Conservation (phyloP, 2,888 invertebrate genomes). For the Hartigia nigra region DNA sequence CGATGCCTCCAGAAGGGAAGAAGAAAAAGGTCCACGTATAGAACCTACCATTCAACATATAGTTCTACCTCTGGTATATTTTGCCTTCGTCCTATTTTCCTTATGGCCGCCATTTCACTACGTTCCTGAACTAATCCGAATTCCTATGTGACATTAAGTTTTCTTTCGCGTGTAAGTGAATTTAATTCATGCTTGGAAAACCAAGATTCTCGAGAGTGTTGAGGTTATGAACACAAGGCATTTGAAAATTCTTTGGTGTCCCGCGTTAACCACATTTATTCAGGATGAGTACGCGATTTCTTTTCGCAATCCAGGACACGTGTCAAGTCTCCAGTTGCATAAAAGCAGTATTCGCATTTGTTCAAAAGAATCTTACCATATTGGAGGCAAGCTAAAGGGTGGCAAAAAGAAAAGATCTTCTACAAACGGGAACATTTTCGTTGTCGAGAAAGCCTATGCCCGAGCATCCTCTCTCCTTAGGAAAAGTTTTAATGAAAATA, state of each 20-base stretch:
- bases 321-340: not conserved
- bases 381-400: not conserved
- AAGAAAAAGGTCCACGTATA: not conserved
- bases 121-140: not conserved
- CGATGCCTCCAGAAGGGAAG: not conserved
- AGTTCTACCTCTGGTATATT: not conserved
- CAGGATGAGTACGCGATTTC: not conserved
- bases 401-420: not conserved
- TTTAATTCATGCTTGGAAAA: not conserved
- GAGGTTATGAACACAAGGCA: not conserved
- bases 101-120: not conserved
- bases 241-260: not conserved
- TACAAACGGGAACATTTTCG: not conserved
- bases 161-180: not conserved
- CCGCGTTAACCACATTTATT: not conserved
- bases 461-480: constrained; percentile 12
- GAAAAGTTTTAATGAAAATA: constrained; percentile 29
- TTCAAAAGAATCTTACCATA: not conserved
- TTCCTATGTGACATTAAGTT: not conserved
- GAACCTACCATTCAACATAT: not conserved
- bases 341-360: not conserved
- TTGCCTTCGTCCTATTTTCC: not conserved
- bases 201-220: not conserved
- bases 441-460: not conserved
- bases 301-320: not conserved